Conservation (phyloP, 1,140 invertebrate genomes). For the Drosophila tsacasi region DNA sequence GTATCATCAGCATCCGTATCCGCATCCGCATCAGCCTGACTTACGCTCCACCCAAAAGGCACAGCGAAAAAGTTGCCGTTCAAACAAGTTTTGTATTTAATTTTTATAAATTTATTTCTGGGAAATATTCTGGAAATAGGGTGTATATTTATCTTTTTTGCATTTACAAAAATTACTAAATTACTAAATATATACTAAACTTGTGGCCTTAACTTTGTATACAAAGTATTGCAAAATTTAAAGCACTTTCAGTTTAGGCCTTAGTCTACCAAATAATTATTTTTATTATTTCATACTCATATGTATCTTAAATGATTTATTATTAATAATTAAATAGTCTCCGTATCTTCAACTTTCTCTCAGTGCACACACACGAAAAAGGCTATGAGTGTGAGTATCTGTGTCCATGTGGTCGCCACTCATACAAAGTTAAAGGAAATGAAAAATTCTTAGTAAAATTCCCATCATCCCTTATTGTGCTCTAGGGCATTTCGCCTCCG, state of each 20-base stretch:
- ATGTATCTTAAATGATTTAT: no score
- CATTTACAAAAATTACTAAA: no score
- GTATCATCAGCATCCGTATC: slow-evolving; percentile 51
- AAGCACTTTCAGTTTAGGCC: not conserved
- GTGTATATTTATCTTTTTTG: no score
- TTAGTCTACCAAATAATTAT: no score
- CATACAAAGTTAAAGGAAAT: slow-evolving; percentile 72
- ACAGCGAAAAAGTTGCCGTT: not conserved
- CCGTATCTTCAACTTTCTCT: not conserved
- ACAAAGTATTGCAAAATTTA: no score
- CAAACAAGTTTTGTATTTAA: no score
- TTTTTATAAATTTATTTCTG: no score
- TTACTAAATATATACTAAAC: no score
- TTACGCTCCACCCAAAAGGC: slow-evolving; percentile 46
- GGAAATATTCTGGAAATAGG: no score
- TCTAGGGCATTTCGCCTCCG: slow-evolving; percentile 66
- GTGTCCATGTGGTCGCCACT: slow-evolving; percentile 14
- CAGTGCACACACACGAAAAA: slow-evolving; percentile 8
- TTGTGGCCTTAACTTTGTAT: not conserved
- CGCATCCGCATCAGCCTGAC: slow-evolving; percentile 40
- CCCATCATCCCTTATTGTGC: slow-evolving; percentile 82
- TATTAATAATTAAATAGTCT: not conserved
- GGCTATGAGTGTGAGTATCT: not conserved
- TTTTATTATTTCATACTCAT: no score
- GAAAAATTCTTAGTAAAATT: slow-evolving; percentile 83